Base-by-base conservation (phyloP, 1,140 invertebrate species). In the Drusus annulatus region DNA sequence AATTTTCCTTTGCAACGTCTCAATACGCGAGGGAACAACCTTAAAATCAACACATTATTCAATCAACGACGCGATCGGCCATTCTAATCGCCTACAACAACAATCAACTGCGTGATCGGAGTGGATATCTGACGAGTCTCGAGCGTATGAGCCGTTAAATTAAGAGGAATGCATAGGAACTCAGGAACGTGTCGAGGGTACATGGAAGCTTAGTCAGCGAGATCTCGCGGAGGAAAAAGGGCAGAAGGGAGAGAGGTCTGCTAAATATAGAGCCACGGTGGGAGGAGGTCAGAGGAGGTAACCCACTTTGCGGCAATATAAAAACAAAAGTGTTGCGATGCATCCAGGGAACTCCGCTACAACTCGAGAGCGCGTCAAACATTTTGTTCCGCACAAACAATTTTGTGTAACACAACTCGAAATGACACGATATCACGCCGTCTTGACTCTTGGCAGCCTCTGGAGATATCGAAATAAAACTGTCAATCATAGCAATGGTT, bases 31-130 rank as follows among this genome's bases (percentile, higher is more conserved):
- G 21, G 6, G 62, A 65, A 63, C 60, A 25, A 65, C 62, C 62
- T 65, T 65, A 65, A 65, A 31, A 65, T 65, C 62, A 65, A 65
- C 62, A 65, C 62, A 65, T 65, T 65, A 28, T 65, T 65, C 62
- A 65, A 65, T 65, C 62, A 25, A 10, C 62, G 16, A 25, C 21
- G 60, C 25, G 25, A 63, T 63, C 21, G 8, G 19, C 17, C 56
- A 17, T 15, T 19, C 56, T 60, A 7, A 19, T 60, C 54, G 36
- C 36, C 36, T 45, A 45, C 13, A 45, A 45, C 36, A n/a, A 28
- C 25, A 45, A 10, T 10, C 13, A 1, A 8, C 7, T n/a, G 54
- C 56, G 56, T 6, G 56, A 19, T 16, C 17, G 16, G 21, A 21
- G 54, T 58, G 54, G 54, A 60, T 60, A 19, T 60, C 17, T 10